A percentile compares a stretch with the other conserved stretches of the same genome.
These are phyloP conservation scores for Rhombomys opimus DNA, from an alignment of 2,113 vertebrate species.

Conservation along the genomic window DNA sequence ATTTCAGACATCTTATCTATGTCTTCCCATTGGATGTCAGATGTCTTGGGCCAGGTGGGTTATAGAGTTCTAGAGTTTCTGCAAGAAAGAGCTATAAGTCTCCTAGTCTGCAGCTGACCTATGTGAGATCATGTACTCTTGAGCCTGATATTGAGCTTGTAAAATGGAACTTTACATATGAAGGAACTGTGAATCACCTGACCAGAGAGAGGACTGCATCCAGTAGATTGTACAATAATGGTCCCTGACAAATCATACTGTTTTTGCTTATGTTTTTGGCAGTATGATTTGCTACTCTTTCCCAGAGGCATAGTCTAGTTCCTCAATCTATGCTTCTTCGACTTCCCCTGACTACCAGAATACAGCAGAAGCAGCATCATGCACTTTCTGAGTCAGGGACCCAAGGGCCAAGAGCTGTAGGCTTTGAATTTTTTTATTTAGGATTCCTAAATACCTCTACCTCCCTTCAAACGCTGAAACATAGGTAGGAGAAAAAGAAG, in stretches of 20 bases:
- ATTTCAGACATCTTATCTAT: too few relatives aligned
- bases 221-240: too few relatives aligned
- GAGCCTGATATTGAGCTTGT: background rate
- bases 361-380: background rate
- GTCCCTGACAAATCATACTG: background rate
- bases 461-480: too few relatives aligned
- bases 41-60: background rate
- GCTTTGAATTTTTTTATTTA: too few relatives aligned
- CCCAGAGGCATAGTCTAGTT: background rate
- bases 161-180: background rate
- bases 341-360: background rate
- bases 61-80: background rate
- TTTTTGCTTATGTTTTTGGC: background rate
- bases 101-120: background rate
- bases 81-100: background rate
- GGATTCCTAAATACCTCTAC: too few relatives aligned
- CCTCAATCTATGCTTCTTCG: background rate
- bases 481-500: too few relatives aligned
- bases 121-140: background rate
- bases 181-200: background rate
- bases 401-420: too few relatives aligned
- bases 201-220: background rate
- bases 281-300: background rate
- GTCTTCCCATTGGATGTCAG: background rate
- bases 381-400: background rate